Percentiles rank a stretch among this genome's conserved stretches.
Conservation (phyloP, 2,888 invertebrate species). For the Latrodectus hesperus region DNA sequence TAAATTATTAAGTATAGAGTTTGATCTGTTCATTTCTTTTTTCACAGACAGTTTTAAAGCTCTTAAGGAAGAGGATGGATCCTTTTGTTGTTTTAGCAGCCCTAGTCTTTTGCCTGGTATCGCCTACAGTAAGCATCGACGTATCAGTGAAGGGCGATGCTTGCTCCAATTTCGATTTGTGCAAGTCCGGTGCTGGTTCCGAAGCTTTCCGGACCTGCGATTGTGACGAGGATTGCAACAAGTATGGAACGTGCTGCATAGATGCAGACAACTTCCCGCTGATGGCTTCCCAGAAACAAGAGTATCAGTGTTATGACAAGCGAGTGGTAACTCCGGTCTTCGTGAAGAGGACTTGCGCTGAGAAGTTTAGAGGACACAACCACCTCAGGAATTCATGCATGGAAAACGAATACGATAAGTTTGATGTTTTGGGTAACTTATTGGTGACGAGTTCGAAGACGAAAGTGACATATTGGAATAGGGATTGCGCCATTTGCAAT, state of each 20-base stretch:
- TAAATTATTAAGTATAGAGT: too few relatives aligned
- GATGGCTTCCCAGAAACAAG: neutral
- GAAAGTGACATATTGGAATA: slow-evolving; percentile 39
- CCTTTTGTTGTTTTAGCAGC: too few relatives aligned
- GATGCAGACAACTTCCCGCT: neutral
- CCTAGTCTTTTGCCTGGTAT: too few relatives aligned
- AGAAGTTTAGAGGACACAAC: neutral
- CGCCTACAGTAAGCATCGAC: too few relatives aligned
- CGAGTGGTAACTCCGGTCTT: slow-evolving; percentile 26
- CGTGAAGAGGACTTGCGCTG: slow-evolving; percentile 22
- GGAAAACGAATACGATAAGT: slow-evolving; percentile 12
- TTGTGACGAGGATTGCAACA: slow-evolving; percentile 26
- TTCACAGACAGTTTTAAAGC: too few relatives aligned
- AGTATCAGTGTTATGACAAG: neutral
- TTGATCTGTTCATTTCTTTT: too few relatives aligned
- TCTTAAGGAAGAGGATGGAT: too few relatives aligned
- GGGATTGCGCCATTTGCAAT: slow-evolving; percentile 33
- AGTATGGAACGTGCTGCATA: slow-evolving; percentile 34
- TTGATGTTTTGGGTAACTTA: slow-evolving; percentile 19
- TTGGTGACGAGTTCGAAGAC: slow-evolving; percentile 18
- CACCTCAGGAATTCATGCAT: neutral
- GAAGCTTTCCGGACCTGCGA: slow-evolving; percentile 23
- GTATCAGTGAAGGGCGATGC: too few relatives aligned
- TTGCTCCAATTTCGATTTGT: too few relatives aligned
- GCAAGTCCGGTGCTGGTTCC: too few relatives aligned